Conservation (phyloP, 2,113 vertebrate species). For the Hiodon alosoides region DNA sequence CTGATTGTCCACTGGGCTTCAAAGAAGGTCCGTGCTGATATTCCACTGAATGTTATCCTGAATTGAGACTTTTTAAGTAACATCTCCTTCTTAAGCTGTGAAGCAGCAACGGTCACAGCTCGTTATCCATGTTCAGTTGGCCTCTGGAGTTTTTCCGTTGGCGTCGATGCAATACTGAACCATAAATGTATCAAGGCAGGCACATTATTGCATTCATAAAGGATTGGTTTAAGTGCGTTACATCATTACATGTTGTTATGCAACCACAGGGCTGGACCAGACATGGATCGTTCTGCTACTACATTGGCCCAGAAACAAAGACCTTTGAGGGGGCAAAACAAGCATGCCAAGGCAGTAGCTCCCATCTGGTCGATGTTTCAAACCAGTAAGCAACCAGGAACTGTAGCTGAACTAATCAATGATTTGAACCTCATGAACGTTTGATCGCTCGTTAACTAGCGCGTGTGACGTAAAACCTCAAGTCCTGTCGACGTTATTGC, state of each 20-base stretch:
- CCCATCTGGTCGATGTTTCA: constrained; percentile 72
- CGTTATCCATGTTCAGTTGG: too few species aligned
- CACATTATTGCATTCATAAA: too few species aligned
- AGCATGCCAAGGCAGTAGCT: constrained; percentile 62
- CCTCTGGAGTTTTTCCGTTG: too few species aligned
- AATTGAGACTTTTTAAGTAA: too few species aligned
- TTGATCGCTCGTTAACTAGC: neutral
- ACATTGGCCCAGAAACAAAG: constrained; percentile 67
- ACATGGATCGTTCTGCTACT: constrained; percentile 81
- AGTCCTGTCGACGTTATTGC: neutral
- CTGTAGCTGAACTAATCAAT: neutral
- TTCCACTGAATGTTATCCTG: too few species aligned
- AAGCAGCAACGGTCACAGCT: too few species aligned
- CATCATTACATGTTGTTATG: neutral
- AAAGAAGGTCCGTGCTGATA: too few species aligned
- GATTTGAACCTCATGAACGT: neutral
- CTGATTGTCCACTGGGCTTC: too few species aligned
- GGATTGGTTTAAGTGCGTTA: constrained; percentile 14
- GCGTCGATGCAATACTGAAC: too few species aligned
- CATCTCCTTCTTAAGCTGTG: too few species aligned
- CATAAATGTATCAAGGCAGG: too few species aligned
- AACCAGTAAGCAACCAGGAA: constrained; percentile 64
- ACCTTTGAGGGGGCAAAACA: constrained; percentile 78
- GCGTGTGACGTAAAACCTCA: neutral
- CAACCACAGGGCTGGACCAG: constrained; percentile 78